phyloP scores from a whole-genome alignment of 53 echinoderm and acorn worm species.

The Astropecten irregularis region DNA sequence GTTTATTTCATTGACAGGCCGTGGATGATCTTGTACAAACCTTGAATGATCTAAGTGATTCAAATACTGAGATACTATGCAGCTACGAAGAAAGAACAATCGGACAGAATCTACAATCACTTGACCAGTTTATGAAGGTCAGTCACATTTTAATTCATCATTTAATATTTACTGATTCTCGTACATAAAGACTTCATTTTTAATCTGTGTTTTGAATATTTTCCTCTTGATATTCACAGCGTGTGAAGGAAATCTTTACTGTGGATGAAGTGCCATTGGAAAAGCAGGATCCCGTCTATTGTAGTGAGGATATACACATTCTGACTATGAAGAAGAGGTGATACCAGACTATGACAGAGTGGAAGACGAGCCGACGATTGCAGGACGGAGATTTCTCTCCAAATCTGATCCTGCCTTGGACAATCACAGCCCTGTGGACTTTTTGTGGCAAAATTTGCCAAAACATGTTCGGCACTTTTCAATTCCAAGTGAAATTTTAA shows the following conservation, averaged over 20 bases:
- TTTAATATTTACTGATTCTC: not conserved
- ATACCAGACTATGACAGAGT: slow-evolving; percentile 28
- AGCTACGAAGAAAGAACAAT: slow-evolving; percentile 85
- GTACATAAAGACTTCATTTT: not conserved
- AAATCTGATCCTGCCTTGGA: too few relatives aligned
- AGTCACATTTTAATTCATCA: not conserved
- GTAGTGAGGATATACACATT: slow-evolving; percentile 88
- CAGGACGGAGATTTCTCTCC: not conserved
- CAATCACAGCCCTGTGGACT: too few relatives aligned
- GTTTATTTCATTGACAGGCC: slow-evolving; percentile 52
- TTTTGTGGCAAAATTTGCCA: too few relatives aligned
- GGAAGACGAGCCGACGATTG: too few relatives aligned
- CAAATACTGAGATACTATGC: slow-evolving; percentile 56
- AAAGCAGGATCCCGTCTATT: slow-evolving; percentile 76
- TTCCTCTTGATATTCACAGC: too few relatives aligned
- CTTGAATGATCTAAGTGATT: slow-evolving; percentile 48
- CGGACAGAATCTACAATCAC: slow-evolving; percentile 69
- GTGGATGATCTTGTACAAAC: slow-evolving; percentile 73
- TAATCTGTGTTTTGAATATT: too few relatives aligned
- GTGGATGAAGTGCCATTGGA: slow-evolving; percentile 67
- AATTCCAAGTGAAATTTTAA: too few relatives aligned
- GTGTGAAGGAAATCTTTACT: slow-evolving; percentile 65
- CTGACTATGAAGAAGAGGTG: slow-evolving; percentile 64
- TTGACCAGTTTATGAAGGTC: slow-evolving; percentile 62
- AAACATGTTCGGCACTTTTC: too few relatives aligned